A percentile compares a stretch with the other conserved stretches of the same genome.
These are phyloP conservation scores for Prietella phreatophila DNA, from an alignment of 2,113 vertebrate species.

Conservation along the genomic window DNA sequence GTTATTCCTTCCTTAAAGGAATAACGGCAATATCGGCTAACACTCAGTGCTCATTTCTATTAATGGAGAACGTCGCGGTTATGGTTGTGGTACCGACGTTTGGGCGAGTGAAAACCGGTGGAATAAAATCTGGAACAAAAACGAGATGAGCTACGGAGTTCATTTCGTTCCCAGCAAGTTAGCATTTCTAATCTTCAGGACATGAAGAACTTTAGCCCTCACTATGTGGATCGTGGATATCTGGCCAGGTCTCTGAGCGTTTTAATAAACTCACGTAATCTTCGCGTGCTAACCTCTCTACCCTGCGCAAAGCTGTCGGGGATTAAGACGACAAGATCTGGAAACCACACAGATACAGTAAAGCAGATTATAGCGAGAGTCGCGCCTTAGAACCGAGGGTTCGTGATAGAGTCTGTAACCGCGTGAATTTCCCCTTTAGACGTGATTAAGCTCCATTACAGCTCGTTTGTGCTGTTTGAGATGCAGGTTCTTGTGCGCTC, in stretches of 20 bases:
- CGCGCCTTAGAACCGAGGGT: slow-evolving; percentile 24
- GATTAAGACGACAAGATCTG: slow-evolving; percentile 26
- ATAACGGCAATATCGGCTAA: neutral
- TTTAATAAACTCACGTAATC: slow-evolving; percentile 13
- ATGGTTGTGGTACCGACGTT: neutral
- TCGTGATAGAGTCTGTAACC: slow-evolving; percentile 28
- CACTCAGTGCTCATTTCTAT: neutral
- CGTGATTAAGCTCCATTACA: slow-evolving; percentile 45
- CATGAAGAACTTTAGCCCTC: neutral
- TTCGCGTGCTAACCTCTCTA: neutral
- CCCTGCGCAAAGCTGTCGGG: slow-evolving; percentile 2
- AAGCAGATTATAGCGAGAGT: slow-evolving; percentile 38
- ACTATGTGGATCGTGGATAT: neutral
- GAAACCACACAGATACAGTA: slow-evolving; percentile 25
- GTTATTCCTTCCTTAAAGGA: neutral
- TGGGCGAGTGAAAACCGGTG: neutral
- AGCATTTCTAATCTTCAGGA: neutral
- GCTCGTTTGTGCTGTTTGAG: slow-evolving; percentile 30
- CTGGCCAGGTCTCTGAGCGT: neutral
- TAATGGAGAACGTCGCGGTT: neutral
- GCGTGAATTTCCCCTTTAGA: slow-evolving; percentile 36
- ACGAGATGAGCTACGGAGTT: neutral
- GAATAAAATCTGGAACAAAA: neutral
- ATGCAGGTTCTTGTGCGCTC: slow-evolving; percentile 26
- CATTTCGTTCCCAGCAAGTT: neutral